These are phyloP conservation scores for Dryomyza anilis DNA, from an alignment of 2,888 invertebrate genomes.

Conservation along the genomic window DNA sequence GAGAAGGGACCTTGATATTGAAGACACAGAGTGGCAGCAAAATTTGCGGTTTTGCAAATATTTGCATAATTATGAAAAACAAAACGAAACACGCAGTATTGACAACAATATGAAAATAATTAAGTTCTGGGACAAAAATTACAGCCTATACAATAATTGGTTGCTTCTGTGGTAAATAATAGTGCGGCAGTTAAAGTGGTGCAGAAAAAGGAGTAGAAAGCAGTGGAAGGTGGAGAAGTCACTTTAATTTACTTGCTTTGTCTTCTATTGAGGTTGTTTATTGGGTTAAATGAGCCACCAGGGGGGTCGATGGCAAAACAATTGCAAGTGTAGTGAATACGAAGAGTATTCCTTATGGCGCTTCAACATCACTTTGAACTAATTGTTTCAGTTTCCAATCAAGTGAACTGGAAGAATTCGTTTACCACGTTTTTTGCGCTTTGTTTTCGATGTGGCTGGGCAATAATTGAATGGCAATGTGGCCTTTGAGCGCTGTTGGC, in stretches of 20 bases:
- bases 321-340: no score
- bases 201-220: neutral
- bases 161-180: no score
- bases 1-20: no score
- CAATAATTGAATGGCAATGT: slow-evolving; percentile 23
- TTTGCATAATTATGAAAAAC: slow-evolving; percentile 19
- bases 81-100: neutral
- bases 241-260: slow-evolving; percentile 14
- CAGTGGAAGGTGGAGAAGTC: neutral
- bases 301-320: no score
- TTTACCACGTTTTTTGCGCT: neutral
- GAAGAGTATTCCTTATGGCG: no score
- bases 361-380: slow-evolving; percentile 28
- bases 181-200: neutral
- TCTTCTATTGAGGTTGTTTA: neutral
- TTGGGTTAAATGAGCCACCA: neutral
- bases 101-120: neutral
- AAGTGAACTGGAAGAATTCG: slow-evolving; percentile 24
- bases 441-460: slow-evolving; percentile 6
- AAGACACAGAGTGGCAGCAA: neutral
- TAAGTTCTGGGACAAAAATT: neutral
- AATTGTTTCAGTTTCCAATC: slow-evolving; percentile 28
- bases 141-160: neutral
- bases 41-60: slow-evolving; percentile 1
- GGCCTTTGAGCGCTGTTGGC: neutral